Evolutionary conservation across 2,113 vertebrate species (phyloP), one percentile per base, ranked within the genome.

Genomic region (Enhydra lutris): DNA sequence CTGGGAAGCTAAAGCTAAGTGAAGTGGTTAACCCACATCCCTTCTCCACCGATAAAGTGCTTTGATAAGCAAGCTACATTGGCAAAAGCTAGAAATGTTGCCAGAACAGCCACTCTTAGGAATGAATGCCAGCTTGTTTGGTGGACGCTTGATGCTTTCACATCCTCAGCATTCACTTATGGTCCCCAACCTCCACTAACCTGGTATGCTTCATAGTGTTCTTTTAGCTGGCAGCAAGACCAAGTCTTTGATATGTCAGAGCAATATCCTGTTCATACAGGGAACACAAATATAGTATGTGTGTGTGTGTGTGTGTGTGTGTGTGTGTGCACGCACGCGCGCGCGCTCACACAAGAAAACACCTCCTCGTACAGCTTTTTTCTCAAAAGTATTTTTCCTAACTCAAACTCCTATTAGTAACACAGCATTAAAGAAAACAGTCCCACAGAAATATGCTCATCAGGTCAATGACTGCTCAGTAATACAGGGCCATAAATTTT

Each of bases 31-130:
- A 98, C 99, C 99, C 99, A 99, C 99, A 99, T 99, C 99, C 99
- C 99, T 98, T 99, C 98, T 98, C 99, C 98, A 98, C 99, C 98
- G 99, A 99, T 99, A 99, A 99, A 99, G 99, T 99, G 99, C 99
- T 99, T 98, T 98, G 99, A 99, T 99, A 99, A 99, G 99, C 98
- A 94, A 97, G 97, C 97, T 83, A 94, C 98, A 98, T 98, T 99
- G 99, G 98, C 98, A 98, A 99, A 99, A 98, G 97, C 96, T 94
- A 97, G 98, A 98, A 95, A 98, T 98, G 98, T 98, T 99, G 98
- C 99, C 98, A 99, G 98, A 98, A 98, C 83, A 98, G 98, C 98
- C 97, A 82, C 97, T 98, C 98, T 96, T 63, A 67, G 97, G 98
- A 99, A 99, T 99, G 98, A 99, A 99, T 99, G 98, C 98, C 96